Evolutionary conservation across 2,113 vertebrate genomes (phyloP).

Genomic region (Pogonocichla stellata): DNA sequence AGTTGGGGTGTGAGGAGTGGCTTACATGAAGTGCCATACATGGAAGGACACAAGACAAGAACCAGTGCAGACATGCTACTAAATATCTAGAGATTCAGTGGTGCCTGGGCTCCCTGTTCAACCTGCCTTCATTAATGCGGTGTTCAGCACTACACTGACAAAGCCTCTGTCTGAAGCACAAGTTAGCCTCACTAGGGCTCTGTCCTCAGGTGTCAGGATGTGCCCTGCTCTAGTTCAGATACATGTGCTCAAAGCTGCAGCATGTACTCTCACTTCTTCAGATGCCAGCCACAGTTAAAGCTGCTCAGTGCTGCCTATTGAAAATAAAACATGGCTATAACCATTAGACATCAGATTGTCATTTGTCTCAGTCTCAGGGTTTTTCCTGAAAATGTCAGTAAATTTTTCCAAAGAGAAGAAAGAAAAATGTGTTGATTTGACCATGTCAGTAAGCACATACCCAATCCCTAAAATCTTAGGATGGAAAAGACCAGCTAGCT

Average conservation of each 20-base stretch:
- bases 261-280: neutral
- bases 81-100: neutral
- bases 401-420: neutral
- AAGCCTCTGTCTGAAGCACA: neutral
- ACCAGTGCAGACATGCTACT: neutral
- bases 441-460: neutral
- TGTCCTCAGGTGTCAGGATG: neutral
- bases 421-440: neutral
- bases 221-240: neutral
- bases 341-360: neutral
- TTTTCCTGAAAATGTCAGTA: neutral
- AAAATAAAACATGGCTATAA: neutral
- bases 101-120: neutral
- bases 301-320: neutral
- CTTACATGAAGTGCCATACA: neutral
- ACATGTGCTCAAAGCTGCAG: neutral
- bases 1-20: neutral
- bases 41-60: neutral
- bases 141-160: neutral
- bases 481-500: neutral
- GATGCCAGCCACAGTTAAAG: neutral
- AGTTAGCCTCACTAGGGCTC: neutral
- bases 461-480: neutral
- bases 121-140: neutral
- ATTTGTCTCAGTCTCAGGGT: neutral